phyloP scores from a whole-genome alignment of 1,140 invertebrate species.

The Charaxes varanes region DNA sequence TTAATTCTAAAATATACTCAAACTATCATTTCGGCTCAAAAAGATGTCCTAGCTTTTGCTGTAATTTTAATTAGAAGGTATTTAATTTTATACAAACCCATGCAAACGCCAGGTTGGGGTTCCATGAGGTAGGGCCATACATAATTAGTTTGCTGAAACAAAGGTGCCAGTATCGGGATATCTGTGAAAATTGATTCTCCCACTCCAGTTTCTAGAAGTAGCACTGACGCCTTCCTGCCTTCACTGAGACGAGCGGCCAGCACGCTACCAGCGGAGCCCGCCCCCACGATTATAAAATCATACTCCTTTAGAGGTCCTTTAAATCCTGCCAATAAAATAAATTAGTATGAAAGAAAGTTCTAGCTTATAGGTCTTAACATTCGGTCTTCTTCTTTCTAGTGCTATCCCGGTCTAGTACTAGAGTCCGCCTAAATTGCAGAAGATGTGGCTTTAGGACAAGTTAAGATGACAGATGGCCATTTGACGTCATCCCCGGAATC shows the following conservation, averaged over 20 bases:
- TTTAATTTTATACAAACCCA: slow-evolving; percentile 33
- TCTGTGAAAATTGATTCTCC: slow-evolving; percentile 80
- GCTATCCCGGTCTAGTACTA: too few species aligned
- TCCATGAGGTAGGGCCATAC: slow-evolving; percentile 88
- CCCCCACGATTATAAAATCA: slow-evolving; percentile 82
- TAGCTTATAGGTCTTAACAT: too few species aligned
- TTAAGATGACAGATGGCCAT: too few species aligned
- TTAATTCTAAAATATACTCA: too few species aligned
- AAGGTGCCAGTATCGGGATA: slow-evolving; percentile 81
- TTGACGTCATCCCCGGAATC: too few species aligned
- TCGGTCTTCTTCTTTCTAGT: too few species aligned
- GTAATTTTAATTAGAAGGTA: too few species aligned
- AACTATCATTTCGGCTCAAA: too few species aligned
- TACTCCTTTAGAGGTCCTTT: slow-evolving; percentile 63
- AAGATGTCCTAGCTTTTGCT: too few species aligned
- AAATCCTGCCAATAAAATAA: slow-evolving; percentile 36
- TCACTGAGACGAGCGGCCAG: slow-evolving; percentile 79
- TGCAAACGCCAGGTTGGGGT: slow-evolving; percentile 63
- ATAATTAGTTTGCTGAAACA: slow-evolving; percentile 79
- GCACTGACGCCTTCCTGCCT: slow-evolving; percentile 71
- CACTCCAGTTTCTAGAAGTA: slow-evolving; percentile 79
- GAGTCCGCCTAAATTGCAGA: too few species aligned
- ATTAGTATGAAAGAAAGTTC: too few species aligned
- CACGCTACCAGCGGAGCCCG: slow-evolving; percentile 83
- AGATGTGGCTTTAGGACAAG: too few species aligned